These are phyloP conservation scores for Morelia viridis DNA, from an alignment of 2,797 vertebrate genomes.

Conservation along the genomic window DNA sequence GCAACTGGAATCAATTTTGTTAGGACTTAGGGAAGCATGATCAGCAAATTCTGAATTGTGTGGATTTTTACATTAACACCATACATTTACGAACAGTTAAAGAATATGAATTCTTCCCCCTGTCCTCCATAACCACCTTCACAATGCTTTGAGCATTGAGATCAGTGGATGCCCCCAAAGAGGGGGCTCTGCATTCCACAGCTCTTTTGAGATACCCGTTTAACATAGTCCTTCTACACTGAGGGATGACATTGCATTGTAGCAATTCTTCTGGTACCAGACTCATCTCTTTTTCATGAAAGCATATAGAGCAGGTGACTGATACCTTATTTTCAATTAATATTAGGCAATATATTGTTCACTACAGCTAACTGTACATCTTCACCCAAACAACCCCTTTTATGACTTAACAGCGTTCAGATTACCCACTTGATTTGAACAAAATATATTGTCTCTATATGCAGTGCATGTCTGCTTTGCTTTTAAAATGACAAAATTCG, in stretches of 20 bases:
- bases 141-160: neutral
- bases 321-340: constrained; percentile 47
- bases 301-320: constrained; percentile 57
- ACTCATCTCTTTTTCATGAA: constrained; percentile 57
- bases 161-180: constrained; percentile 41
- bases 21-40: constrained; percentile 3
- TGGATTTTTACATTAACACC: neutral
- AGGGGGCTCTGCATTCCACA: constrained; percentile 20
- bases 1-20: neutral
- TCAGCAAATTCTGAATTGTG: neutral
- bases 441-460: constrained; percentile 69
- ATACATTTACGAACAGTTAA: constrained; percentile 17
- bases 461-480: constrained; percentile 85
- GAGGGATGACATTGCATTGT: constrained; percentile 44
- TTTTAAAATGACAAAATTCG: constrained; percentile 79
- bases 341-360: constrained; percentile 61
- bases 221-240: constrained; percentile 40
- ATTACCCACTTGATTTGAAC: constrained; percentile 72
- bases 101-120: neutral
- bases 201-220: constrained; percentile 34
- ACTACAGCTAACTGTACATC: constrained; percentile 67
- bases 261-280: constrained; percentile 54
- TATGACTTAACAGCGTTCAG: constrained; percentile 76
- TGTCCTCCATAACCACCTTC: neutral
- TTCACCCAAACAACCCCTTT: constrained; percentile 70